Conservation (phyloP, 2,888 invertebrate species). For the Oligia latruncula region DNA sequence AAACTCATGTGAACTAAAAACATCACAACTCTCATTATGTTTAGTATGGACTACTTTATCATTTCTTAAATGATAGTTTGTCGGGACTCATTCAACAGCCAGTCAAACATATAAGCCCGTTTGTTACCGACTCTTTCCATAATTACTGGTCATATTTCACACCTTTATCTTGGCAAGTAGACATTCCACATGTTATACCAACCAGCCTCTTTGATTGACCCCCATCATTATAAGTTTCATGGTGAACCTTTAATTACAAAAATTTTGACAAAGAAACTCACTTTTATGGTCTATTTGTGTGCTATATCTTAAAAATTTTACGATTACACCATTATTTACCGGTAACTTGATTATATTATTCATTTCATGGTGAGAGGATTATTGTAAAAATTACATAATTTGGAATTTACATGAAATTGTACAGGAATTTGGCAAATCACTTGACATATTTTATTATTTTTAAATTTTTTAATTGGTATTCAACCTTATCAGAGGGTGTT, state of each 20-base stretch:
- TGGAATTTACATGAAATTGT: conserved; percentile 24
- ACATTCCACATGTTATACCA: conserved; percentile 60
- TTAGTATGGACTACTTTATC: neutral
- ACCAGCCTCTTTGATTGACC: conserved; percentile 70
- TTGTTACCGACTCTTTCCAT: neutral
- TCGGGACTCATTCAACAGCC: neutral
- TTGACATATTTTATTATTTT: conserved; percentile 46
- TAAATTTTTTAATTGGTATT: conserved; percentile 18
- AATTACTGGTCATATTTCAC: neutral
- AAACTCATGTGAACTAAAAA: neutral
- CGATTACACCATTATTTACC: conserved; percentile 60
- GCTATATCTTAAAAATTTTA: conserved; percentile 69
- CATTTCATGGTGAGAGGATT: conserved; percentile 76
- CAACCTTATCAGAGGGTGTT: conserved; percentile 11
- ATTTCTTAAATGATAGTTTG: neutral
- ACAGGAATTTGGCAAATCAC: conserved; percentile 42
- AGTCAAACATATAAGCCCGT: neutral
- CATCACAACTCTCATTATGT: conserved; percentile 3
- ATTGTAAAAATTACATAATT: conserved; percentile 51
- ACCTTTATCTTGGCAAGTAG: neutral
- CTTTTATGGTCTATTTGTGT: conserved; percentile 65
- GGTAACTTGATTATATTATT: conserved; percentile 72
- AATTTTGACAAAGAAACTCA: conserved; percentile 74
- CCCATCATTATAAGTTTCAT: conserved; percentile 65
- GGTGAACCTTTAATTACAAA: neutral